Percentiles rank a stretch among this genome's conserved stretches.
Conservation (phyloP, 2,797 vertebrate genomes). For the Eospalax fontanierii region DNA sequence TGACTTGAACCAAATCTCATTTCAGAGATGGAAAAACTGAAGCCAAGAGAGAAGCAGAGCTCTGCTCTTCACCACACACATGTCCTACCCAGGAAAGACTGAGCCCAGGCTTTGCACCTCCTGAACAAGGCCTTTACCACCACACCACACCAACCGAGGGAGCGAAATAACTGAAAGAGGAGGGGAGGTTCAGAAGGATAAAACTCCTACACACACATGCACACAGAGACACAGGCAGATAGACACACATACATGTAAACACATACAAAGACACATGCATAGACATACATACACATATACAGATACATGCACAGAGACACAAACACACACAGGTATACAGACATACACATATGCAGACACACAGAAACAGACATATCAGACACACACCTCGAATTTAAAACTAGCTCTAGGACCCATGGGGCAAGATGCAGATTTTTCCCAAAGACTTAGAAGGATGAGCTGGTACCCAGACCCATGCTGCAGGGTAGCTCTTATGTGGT, state of each 20-base stretch:
- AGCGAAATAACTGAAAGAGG: too few species aligned
- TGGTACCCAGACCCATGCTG: too few species aligned
- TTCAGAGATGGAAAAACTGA: conserved; percentile 69
- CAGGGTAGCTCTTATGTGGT: too few species aligned
- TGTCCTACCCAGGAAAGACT: background rate
- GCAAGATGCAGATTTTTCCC: too few species aligned
- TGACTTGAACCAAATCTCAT: background rate
- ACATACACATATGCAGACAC: too few species aligned
- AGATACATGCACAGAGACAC: too few species aligned
- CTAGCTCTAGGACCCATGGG: background rate
- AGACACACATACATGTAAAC: too few species aligned
- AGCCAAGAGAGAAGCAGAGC: conserved; percentile 37
- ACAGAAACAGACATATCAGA: too few species aligned
- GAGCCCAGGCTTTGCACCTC: background rate
- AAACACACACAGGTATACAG: too few species aligned
- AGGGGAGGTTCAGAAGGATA: background rate
- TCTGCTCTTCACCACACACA: conserved; percentile 52
- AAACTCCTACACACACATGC: background rate
- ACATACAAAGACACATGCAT: too few species aligned
- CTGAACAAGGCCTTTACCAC: background rate
- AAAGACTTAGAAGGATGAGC: too few species aligned
- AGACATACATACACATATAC: too few species aligned
- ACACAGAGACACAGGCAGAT: background rate
- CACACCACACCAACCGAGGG: background rate
- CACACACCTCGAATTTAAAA: background rate